Base-by-base conservation (phyloP, 2,113 vertebrate species). In the Reinhardtius hippoglossoides region DNA sequence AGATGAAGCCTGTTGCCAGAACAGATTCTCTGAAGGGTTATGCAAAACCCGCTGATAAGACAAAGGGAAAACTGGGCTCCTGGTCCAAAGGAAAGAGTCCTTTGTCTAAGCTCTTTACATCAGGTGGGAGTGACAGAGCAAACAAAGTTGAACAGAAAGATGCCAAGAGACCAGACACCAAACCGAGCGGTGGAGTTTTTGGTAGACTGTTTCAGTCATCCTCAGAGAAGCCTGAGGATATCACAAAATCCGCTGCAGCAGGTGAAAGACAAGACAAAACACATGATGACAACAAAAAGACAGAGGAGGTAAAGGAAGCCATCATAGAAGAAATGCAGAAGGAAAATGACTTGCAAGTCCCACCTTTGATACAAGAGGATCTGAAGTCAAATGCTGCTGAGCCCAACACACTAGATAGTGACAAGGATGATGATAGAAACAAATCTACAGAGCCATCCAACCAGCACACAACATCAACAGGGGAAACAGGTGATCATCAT, bases 61-160 rank as follows among this genome's bases (percentile, higher is more conserved):
- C 79, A 3, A 92, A 88, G 60, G 27, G 23, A 6, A 89, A 77
- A 80, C 92, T 82, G 70, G 89, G 92, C 13, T 87, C 76, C 0
- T 62, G 86, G 84, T 91, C 89, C 20, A 95, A 95, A 92, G 91
- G 92, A 46, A 94, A 90, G 82, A 95, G 92, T 3, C 91, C 95
- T 20, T 76, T 95, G 23, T 82, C 85, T 18, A 94, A 74, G 0
- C 89, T 96, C 61, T 96, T 95, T 83, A 89, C 87, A 56, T 87
- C 92, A 67, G 87, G 90, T 61, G 84, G 80, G 65, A 94, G 83
- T 88, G 86, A 82, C 13, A 93, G 70, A 35, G 12, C 50, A 9
- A 82, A 62, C 69, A 94, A 83, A 65, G 88, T 4, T 61, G 86
- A 91, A 61, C 10, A 48, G 3, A 86, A 66, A 37, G 87, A 91